These are phyloP conservation scores for Triplophysa rosa DNA, from an alignment of 2,113 vertebrate species.

Conservation along the genomic window DNA sequence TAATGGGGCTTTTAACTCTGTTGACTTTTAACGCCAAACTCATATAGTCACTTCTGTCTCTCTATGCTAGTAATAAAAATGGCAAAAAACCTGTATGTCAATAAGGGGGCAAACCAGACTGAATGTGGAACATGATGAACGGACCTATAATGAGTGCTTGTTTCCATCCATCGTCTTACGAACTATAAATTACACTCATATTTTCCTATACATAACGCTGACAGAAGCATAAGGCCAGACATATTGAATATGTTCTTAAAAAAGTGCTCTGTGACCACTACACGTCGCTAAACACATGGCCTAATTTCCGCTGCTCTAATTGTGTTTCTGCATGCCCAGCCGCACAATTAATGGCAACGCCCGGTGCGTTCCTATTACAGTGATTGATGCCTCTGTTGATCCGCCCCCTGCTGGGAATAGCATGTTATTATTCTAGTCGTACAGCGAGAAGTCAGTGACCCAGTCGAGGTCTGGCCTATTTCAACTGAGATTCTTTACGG, in stretches of 20 bases:
- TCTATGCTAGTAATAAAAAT: too few species aligned
- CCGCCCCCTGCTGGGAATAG: conserved; percentile 42
- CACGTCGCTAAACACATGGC: conserved; percentile 51
- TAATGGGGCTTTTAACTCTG: too few species aligned
- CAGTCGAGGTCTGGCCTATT: conserved; percentile 54
- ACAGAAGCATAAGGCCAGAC: background rate
- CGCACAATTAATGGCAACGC: conserved; percentile 68
- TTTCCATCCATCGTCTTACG: background rate
- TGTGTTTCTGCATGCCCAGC: conserved; percentile 62
- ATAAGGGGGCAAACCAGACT: background rate
- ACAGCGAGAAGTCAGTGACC: conserved; percentile 36
- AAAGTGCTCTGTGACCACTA: conserved; percentile 9
- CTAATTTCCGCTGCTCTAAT: conserved; percentile 68
- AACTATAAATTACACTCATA: background rate
- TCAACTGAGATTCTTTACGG: conserved; percentile 46
- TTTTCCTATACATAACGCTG: background rate
- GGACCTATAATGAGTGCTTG: background rate
- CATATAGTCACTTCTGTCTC: too few species aligned
- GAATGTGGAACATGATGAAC: background rate
- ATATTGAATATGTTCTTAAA: background rate
- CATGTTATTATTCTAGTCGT: conserved; percentile 50
- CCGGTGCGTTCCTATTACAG: conserved; percentile 53
- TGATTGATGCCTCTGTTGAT: conserved; percentile 66
- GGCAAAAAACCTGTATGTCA: too few species aligned
- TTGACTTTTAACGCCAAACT: too few species aligned